Evolutionary conservation across 2,888 invertebrate species (phyloP).

Genomic region (Hydraecia micacea): DNA sequence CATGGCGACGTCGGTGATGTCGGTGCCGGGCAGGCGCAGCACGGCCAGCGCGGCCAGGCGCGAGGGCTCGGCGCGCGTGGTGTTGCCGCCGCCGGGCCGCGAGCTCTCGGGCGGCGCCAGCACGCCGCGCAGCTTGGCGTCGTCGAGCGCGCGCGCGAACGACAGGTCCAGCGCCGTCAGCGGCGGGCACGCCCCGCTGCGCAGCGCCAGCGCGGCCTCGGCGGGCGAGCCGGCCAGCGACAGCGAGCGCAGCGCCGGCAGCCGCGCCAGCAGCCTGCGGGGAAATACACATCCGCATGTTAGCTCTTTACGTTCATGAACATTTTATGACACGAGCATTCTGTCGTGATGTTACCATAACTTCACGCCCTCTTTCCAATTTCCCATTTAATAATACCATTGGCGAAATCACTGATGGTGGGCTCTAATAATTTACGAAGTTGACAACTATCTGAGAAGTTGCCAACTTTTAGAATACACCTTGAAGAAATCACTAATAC

Average conservation of each 20-base stretch:
- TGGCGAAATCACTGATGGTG: not conserved
- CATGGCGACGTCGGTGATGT: constrained; percentile 96
- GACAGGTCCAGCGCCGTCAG: constrained; percentile 95
- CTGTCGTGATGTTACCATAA: no score
- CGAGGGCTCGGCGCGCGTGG: constrained; percentile 85
- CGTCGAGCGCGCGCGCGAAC: constrained; percentile 96
- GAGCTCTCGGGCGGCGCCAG: constrained; percentile 96
- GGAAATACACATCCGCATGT: not conserved
- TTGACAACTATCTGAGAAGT: no score
- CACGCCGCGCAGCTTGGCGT: constrained; percentile 95
- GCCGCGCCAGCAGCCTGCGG: constrained; percentile 93
- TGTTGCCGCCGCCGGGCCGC: constrained; percentile 90
- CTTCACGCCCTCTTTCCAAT: not conserved
- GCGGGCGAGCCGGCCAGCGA: constrained; percentile 94
- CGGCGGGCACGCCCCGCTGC: constrained; percentile 95
- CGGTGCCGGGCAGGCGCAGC: constrained; percentile 95
- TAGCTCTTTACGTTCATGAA: not conserved
- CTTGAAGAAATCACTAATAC: not conserved
- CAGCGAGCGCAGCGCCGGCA: constrained; percentile 95
- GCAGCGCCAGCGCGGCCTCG: constrained; percentile 94
- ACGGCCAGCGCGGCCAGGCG: constrained; percentile 93
- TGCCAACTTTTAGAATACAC: not conserved
- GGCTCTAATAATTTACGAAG: not conserved
- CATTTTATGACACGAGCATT: not conserved
- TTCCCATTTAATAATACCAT: not conserved